These are phyloP conservation scores for Botia kubotai DNA, from an alignment of 2,797 vertebrate species.

Conservation along the genomic window DNA sequence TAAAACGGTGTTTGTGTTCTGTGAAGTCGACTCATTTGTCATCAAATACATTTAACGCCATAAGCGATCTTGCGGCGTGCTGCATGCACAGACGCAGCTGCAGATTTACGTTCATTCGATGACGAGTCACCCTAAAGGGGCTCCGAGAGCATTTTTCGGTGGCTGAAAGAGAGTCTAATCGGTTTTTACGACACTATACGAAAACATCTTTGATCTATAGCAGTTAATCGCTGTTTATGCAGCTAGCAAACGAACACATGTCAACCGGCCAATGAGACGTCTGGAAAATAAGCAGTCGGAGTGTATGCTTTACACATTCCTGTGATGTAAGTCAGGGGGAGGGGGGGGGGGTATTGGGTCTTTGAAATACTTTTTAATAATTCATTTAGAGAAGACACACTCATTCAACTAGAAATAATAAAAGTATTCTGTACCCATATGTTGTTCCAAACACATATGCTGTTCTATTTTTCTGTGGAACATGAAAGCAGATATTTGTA, in stretches of 20 bases:
- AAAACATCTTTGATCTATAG: constrained; percentile 22
- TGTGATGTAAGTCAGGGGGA: constrained; percentile 59
- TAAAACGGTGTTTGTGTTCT: not conserved
- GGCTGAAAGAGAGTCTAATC: constrained; percentile 27
- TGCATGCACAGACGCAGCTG: constrained; percentile 5
- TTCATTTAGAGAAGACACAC: constrained; percentile 55
- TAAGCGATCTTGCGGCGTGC: not conserved
- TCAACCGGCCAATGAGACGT: constrained; percentile 26
- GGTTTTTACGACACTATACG: not conserved
- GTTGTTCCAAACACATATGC: too few relatives aligned
- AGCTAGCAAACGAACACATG: constrained; percentile 15
- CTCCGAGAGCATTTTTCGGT: constrained; percentile 21
- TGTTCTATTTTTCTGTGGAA: too few relatives aligned
- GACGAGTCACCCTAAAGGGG: constrained; percentile 47
- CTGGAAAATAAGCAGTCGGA: constrained; percentile 35
- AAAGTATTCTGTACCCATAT: too few relatives aligned
- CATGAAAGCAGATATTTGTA: not conserved
- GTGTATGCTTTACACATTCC: too few relatives aligned
- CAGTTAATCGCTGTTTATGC: constrained; percentile 26
- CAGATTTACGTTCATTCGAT: constrained; percentile 36
- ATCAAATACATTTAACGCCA: constrained; percentile 3
- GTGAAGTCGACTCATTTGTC: not conserved
- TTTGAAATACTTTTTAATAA: constrained; percentile 58
- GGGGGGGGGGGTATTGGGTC: not conserved
- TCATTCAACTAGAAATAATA: not conserved